phyloP scores from a whole-genome alignment of 2,888 invertebrate genomes.

The Spilosoma lubricipeda region DNA sequence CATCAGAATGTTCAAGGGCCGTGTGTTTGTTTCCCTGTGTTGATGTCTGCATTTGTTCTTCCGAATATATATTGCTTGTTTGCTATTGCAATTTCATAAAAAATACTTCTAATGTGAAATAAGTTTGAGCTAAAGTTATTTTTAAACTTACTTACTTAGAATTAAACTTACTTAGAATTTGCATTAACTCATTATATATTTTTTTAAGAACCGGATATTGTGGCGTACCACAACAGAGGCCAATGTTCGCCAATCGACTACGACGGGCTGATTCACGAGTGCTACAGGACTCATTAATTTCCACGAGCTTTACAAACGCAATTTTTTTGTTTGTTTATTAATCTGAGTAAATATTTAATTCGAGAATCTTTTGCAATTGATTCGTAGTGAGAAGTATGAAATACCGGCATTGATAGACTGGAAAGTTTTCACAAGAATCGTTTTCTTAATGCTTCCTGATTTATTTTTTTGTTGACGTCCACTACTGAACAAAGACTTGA shows the following conservation, averaged over 20 bases:
- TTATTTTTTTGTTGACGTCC: too few species aligned
- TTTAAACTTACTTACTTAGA: neutral
- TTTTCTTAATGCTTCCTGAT: too few species aligned
- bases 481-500: too few species aligned
- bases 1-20: too few species aligned
- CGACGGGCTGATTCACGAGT: slow-evolving; percentile 16
- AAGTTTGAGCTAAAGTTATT: neutral
- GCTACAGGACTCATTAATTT: slow-evolving; percentile 13
- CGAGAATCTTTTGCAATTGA: neutral
- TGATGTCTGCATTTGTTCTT: too few species aligned
- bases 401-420: too few species aligned
- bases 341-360: neutral
- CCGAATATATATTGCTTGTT: neutral
- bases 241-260: slow-evolving; percentile 16
- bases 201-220: slow-evolving; percentile 18
- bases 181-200: slow-evolving; percentile 14
- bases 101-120: neutral
- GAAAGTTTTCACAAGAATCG: too few species aligned
- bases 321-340: neutral
- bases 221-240: slow-evolving; percentile 17
- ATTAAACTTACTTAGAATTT: slow-evolving; percentile 10
- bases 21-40: too few species aligned
- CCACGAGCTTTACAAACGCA: slow-evolving; percentile 2
- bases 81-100: neutral
- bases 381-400: neutral